Conservation (phyloP, 2,113 vertebrate species). For the Chaenogobius annularis region DNA sequence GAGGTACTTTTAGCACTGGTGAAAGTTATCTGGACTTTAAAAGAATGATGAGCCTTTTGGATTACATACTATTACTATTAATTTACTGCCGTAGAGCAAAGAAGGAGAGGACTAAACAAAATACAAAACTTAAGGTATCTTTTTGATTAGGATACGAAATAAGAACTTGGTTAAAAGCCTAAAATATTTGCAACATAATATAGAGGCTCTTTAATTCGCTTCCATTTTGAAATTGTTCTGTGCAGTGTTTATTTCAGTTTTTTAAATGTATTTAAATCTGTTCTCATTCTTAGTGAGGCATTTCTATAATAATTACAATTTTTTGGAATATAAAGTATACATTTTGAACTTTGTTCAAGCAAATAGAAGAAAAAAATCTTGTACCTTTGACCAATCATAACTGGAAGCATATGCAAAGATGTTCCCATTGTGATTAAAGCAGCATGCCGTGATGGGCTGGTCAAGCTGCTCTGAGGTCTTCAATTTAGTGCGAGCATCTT, state of each 20-base stretch:
- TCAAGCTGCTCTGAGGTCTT: constrained; percentile 98
- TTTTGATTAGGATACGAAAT: neutral
- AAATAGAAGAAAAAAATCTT: neutral
- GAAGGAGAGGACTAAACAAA: too few species aligned
- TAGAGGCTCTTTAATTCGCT: neutral
- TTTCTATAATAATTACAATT: neutral
- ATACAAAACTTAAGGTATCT: neutral
- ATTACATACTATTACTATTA: too few species aligned
- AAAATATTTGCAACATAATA: neutral
- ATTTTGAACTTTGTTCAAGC: neutral
- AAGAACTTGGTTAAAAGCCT: too few species aligned
- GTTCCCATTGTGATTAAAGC: constrained; percentile 96
- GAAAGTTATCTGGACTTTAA: too few species aligned
- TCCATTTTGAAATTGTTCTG: neutral
- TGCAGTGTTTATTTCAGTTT: neutral
- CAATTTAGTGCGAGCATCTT: constrained; percentile 96
- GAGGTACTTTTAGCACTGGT: too few species aligned
- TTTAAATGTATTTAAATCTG: too few species aligned
- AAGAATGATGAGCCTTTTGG: too few species aligned
- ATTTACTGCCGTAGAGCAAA: too few species aligned
- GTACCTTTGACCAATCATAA: constrained; percentile 99
- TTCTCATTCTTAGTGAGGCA: too few species aligned
- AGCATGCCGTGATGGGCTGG: constrained; percentile 95
- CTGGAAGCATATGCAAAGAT: constrained; percentile 98
- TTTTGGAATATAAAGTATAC: neutral